Evolutionary conservation across 2,888 invertebrate genomes (phyloP), one percentile per base, ranked within the genome.

Genomic region (Seira ritae): DNA sequence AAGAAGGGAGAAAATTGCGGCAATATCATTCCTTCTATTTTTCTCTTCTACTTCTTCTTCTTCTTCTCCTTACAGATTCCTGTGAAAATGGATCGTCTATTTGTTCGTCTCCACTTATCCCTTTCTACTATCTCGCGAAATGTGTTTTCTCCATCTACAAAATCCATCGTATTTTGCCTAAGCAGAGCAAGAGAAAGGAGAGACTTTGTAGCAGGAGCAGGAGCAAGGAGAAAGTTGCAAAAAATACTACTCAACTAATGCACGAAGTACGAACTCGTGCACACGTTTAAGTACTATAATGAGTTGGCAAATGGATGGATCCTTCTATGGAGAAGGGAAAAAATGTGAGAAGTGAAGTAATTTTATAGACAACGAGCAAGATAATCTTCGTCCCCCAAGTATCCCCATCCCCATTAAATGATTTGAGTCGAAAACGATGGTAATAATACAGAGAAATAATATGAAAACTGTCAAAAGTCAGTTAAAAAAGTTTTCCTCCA

Each of bases 401-500:
- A 73, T 22, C 71, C 80, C 65, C 71, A 73, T 73, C 67, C 74
- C 80, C 62, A 80, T 80, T 80, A 80, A 80, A 80, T 80, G 80
- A 80, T 80, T 80, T 80, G 74, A 80, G 80, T 80, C 74, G 74
- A 80, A 74, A 80, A 74, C 72, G 75, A 81, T 81, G 76, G 76
- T 67, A 76, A 72, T 75, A 81, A 81, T 81, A 71, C 78, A 70
- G 77, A 74, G 71, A 75, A 79, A 84, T 79, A 78, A 74, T 74
- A 75, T 84, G 79, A 74, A 79, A 84, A 79, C 79, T 84, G 84
- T 84, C 84, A 84, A 80, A 84, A 84, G 84, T 75, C 84, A 84
- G 80, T 50, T 60, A 50, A 72, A 80, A 84, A 80, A 50, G 80
- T 80, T 84, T 23, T 80, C n/a, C 15, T 70, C n/a, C 22, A 73